Evolutionary conservation across 2,888 invertebrate species (phyloP), one percentile per base, ranked within the genome.

Genomic region (Gryllus longicercus): DNA sequence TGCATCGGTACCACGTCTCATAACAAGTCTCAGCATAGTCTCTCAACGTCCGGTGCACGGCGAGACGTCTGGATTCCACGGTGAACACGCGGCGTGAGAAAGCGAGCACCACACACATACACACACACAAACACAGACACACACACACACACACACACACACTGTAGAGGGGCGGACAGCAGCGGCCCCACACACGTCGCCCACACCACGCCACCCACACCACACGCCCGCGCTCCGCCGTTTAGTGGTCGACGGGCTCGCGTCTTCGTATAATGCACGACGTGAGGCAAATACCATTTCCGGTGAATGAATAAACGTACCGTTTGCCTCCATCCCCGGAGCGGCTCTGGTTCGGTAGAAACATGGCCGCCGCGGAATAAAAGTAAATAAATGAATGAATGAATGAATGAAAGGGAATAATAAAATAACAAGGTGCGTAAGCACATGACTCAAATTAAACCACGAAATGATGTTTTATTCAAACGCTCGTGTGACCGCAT

Each of bases 251-350:
- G 63, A 63, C 63, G 14, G 63, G n/a, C 63, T 63, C 63, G 63
- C 63, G 63, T 63, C 63, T 63, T n/a, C 63, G 63, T 63, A 63
- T 63, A 63, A 63, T 63, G 63, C 63, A 63, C 63, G 63, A 63
- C 63, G 63, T 63, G 63, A 63, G 63, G 63, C 63, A 63, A 63
- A 63, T 63, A 63, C 63, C 63, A 63, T 63, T 63, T 63, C 63
- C 63, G 63, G 63, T 63, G 63, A 63, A 63, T 63, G 63, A 63
- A 63, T 63, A 63, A 63, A 63, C 63, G 63, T n/a, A 11, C n/a
- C 63, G 14, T 63, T n/a, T n/a, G n/a, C 63, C 63, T 18, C 63
- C 63, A 11, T 63, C 63, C 14, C 63, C 14, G 63, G 38, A 38
- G 38, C 38, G 38, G 38, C 38, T 63, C 63, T 11, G 16, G 8